A percentile compares a stretch with the other conserved stretches of the same genome.
These are phyloP conservation scores for Charadrius vociferus DNA, from an alignment of 2,113 vertebrate genomes.

Conservation along the genomic window DNA sequence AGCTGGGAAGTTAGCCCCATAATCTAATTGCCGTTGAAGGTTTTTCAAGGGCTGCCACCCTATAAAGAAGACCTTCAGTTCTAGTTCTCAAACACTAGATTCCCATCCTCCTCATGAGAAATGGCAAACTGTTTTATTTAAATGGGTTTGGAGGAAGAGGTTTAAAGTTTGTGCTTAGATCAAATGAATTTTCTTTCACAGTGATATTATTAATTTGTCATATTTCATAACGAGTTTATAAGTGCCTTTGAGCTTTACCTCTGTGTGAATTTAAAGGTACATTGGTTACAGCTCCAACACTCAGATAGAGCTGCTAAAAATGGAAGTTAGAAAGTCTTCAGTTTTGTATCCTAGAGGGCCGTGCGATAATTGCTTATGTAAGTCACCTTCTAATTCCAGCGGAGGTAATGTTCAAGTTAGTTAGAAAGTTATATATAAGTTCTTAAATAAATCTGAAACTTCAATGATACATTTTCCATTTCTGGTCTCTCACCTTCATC, in stretches of 20 bases:
- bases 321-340: conserved; percentile 39
- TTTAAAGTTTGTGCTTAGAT: conserved; percentile 1
- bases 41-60: background rate
- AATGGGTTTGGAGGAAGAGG: background rate
- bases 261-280: conserved; percentile 28
- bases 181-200: conserved; percentile 35
- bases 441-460: conserved; percentile 44
- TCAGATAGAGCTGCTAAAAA: conserved; percentile 50
- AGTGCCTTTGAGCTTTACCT: conserved; percentile 55
- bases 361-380: conserved; percentile 49
- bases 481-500: background rate
- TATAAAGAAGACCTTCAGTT: background rate
- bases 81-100: background rate
- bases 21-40: background rate
- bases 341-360: conserved; percentile 58
- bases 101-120: background rate
- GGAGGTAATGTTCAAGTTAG: conserved; percentile 17
- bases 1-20: background rate
- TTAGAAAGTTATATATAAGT: conserved; percentile 49
- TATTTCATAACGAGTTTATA: conserved; percentile 8
- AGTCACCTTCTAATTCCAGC: conserved; percentile 50
- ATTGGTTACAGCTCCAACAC: background rate
- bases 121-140: conserved; percentile 1
- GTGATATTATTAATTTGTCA: background rate
- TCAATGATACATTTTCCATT: background rate